Conservation (phyloP, 2,888 invertebrate genomes). For the Amaurobius ferox region DNA sequence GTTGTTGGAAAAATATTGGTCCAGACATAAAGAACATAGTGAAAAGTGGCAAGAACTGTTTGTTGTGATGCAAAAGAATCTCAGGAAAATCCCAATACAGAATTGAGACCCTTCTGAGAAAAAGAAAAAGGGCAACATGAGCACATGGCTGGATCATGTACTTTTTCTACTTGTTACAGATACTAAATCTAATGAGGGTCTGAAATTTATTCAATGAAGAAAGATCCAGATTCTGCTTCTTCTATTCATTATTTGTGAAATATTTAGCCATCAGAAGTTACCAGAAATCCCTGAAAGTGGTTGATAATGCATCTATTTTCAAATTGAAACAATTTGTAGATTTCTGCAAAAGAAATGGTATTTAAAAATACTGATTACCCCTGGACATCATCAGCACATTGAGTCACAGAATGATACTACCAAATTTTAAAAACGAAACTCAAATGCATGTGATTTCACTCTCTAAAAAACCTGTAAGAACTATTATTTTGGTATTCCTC, state of each 20-base stretch:
- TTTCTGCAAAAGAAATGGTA: not conserved
- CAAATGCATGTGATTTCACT: not conserved
- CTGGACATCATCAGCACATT: not conserved
- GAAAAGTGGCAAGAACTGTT: not conserved
- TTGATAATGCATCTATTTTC: not conserved
- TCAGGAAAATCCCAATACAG: not conserved
- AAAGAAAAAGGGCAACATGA: not conserved
- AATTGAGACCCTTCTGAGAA: not conserved
- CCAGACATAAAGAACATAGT: not conserved
- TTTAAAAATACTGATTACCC: not conserved
- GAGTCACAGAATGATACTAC: not conserved
- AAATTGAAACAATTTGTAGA: not conserved
- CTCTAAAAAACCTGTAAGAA: not conserved
- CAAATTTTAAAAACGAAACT: not conserved
- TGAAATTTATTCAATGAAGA: not conserved
- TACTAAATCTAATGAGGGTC: not conserved
- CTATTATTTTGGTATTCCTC: not conserved
- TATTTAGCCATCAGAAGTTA: not conserved
- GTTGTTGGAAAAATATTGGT: slow-evolving; percentile 1
- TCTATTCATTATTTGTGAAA: not conserved
- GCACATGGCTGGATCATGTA: slow-evolving; percentile 1
- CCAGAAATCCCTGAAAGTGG: not conserved
- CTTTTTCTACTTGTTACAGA: not conserved
- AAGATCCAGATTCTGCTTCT: no score
- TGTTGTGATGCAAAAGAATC: slow-evolving; percentile 1